Conservation (phyloP, 2,797 vertebrate species). For the Lutjanus campechanus region DNA sequence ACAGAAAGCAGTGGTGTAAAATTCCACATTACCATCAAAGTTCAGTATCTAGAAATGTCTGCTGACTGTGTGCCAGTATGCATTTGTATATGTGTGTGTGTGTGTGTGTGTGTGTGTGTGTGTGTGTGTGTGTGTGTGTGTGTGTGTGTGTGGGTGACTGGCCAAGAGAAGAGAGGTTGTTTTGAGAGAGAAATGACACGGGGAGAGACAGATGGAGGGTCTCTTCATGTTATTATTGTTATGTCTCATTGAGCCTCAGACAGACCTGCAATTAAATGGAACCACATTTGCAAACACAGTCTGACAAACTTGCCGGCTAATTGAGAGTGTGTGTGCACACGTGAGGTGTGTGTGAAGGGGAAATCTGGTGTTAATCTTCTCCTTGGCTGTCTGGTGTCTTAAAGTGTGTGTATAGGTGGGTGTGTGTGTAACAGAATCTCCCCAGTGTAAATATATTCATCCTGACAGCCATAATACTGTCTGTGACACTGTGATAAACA, state of each 20-base stretch:
- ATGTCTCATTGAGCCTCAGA: slow-evolving; percentile 79
- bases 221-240: slow-evolving; percentile 76
- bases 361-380: slow-evolving; percentile 78
- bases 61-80: slow-evolving; percentile 11
- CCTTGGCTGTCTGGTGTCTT: slow-evolving; percentile 62
- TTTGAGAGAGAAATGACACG: slow-evolving; percentile 59
- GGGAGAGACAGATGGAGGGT: slow-evolving; percentile 66
- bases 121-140: slow-evolving; percentile 13
- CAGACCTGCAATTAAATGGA: slow-evolving; percentile 78
- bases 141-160: slow-evolving; percentile 21
- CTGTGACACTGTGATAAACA: slow-evolving; percentile 72
- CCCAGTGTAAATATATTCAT: slow-evolving; percentile 67
- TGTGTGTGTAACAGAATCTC: slow-evolving; percentile 63
- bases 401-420: slow-evolving; percentile 25
- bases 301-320: slow-evolving; percentile 72
- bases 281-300: slow-evolving; percentile 77
- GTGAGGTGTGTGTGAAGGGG: slow-evolving; percentile 11
- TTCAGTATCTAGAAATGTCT: slow-evolving; percentile 29
- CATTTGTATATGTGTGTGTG: slow-evolving; percentile 6
- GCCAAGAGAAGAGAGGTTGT: slow-evolving; percentile 59
- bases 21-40: slow-evolving; percentile 36
- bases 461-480: slow-evolving; percentile 71
- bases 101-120: slow-evolving; percentile 22
- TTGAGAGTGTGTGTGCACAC: slow-evolving; percentile 51
- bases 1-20: slow-evolving; percentile 21